Conservation (phyloP, 1,140 invertebrate species). For the Drosophila bocki region DNA sequence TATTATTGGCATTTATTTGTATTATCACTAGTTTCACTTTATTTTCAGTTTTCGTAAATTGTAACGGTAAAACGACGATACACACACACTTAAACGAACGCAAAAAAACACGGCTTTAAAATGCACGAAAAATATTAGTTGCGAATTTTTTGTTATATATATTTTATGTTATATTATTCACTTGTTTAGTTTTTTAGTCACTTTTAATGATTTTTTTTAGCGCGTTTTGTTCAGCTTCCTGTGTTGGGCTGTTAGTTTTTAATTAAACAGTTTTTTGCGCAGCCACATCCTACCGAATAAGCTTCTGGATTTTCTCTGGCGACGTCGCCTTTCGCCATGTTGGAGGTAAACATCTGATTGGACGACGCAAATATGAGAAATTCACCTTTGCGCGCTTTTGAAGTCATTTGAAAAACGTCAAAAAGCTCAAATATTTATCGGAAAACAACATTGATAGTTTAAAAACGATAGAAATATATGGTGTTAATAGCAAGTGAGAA, state of each 20-base stretch:
- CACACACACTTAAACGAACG: constrained; percentile 27
- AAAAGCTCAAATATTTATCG: background rate
- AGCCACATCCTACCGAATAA: constrained; percentile 15
- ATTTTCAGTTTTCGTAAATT: constrained; percentile 42
- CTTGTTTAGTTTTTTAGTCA: constrained; percentile 8
- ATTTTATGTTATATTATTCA: constrained; percentile 5
- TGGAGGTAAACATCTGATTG: constrained; percentile 4
- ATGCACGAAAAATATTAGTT: background rate
- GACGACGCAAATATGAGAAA: background rate
- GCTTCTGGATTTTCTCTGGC: constrained; percentile 7
- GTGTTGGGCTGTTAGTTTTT: background rate
- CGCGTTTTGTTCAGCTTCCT: constrained; percentile 5
- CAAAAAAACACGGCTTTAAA: constrained; percentile 11
- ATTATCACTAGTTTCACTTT: constrained; percentile 20
- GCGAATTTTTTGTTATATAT: background rate
- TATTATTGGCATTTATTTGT: constrained; percentile 23
- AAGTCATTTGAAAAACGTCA: background rate
- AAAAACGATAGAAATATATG: too few species aligned
- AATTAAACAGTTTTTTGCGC: constrained; percentile 4
- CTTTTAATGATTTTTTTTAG: constrained; percentile 17
- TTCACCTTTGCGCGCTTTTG: background rate
- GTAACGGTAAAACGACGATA: constrained; percentile 66
- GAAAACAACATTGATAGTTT: background rate
- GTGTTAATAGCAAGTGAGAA: too few species aligned
- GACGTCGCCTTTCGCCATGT: background rate